A percentile compares a stretch with the other conserved stretches of the same genome.
Conservation (phyloP, 2,113 vertebrate species). For the Clupea harengus region DNA sequence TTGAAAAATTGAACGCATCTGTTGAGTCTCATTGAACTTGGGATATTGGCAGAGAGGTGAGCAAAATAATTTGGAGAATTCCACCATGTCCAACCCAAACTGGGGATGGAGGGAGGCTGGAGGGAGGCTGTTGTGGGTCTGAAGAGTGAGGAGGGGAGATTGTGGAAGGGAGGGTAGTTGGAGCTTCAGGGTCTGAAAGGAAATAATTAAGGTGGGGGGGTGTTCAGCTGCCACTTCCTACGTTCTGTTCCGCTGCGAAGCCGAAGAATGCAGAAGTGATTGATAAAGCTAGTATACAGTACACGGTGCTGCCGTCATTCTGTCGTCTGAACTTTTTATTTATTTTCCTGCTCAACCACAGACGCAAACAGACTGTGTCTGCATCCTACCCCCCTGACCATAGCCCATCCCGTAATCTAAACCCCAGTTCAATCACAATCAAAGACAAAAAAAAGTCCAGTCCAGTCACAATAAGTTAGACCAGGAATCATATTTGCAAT, state of each 20-base stretch:
- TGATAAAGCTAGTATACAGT: conserved; percentile 58
- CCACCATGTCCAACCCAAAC: conserved; percentile 12
- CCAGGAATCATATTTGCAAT: background rate
- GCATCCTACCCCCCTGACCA: conserved; percentile 55
- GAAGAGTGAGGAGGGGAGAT: conserved; percentile 22
- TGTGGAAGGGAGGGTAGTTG: conserved; percentile 37
- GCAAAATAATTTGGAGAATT: conserved; percentile 42
- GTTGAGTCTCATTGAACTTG: conserved; percentile 48
- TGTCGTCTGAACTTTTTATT: conserved; percentile 57
- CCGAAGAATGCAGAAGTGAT: conserved; percentile 64
- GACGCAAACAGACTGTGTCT: conserved; percentile 58
- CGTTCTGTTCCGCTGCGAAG: conserved; percentile 49
- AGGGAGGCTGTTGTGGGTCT: conserved; percentile 22
- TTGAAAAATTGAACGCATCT: conserved; percentile 68
- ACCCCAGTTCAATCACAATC: conserved; percentile 39
- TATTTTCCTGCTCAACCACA: conserved; percentile 66
- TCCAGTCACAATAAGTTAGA: background rate
- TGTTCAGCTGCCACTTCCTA: conserved; percentile 55
- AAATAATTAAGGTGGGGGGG: conserved; percentile 64
- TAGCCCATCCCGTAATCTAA: conserved; percentile 42
- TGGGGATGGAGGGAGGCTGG: background rate
- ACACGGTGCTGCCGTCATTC: conserved; percentile 58
- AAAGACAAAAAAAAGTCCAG: background rate
- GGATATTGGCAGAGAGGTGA: conserved; percentile 36
- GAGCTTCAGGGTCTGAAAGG: conserved; percentile 64